Percentiles rank a stretch among this genome's conserved stretches.
Evolutionary conservation across 2,888 invertebrate genomes (phyloP).

Genomic region (Pristionchus arcanus): DNA sequence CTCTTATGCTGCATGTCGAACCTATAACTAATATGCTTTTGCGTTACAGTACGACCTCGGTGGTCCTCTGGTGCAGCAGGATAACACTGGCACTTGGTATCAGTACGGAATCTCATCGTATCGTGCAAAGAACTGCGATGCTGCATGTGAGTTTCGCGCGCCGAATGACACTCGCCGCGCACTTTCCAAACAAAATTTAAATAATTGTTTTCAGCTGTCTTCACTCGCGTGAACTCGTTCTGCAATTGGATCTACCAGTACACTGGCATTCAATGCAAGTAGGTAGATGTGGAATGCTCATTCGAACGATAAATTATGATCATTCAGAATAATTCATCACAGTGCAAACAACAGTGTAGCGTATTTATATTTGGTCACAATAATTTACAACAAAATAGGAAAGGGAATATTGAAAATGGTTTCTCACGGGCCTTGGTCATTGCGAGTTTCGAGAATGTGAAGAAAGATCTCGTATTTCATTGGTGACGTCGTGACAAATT

Average conservation of each 20-base stretch:
- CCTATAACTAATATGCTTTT: too few relatives aligned
- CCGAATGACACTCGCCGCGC: background rate
- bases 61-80: constrained; percentile 46
- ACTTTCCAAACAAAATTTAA: background rate
- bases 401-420: too few relatives aligned
- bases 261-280: background rate
- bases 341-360: too few relatives aligned
- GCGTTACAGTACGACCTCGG: constrained; percentile 37
- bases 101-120: constrained; percentile 51
- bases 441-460: too few relatives aligned
- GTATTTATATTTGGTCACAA: too few relatives aligned
- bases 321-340: too few relatives aligned
- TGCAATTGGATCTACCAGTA: constrained; percentile 16
- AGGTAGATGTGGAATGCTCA: background rate
- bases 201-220: background rate
- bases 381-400: too few relatives aligned
- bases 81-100: constrained; percentile 39
- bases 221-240: constrained; percentile 28
- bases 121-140: constrained; percentile 15
- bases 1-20: too few relatives aligned
- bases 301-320: background rate
- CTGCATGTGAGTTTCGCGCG: background rate
- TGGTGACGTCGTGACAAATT: too few relatives aligned
- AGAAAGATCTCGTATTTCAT: too few relatives aligned
- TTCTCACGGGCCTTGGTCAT: too few relatives aligned